Conservation (phyloP, 2,888 invertebrate genomes). For the Erynnis tages region DNA sequence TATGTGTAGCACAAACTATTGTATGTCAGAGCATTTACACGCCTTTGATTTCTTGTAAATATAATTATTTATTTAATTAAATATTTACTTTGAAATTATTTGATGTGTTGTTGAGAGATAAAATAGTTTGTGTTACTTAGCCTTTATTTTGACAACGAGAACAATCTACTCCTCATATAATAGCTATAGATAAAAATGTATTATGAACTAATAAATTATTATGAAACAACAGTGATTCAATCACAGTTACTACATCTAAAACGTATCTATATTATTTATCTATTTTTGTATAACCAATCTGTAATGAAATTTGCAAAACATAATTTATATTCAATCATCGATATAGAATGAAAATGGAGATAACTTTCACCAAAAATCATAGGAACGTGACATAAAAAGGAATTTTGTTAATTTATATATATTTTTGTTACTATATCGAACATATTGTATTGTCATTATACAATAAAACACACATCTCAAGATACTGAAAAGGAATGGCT, state of each 20-base stretch:
- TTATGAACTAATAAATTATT: conserved; percentile 42
- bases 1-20: conserved; percentile 9
- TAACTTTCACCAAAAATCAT: conserved; percentile 6
- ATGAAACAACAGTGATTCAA: conserved; percentile 59
- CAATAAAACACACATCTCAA: conserved; percentile 6
- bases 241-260: conserved; percentile 43
- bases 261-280: conserved; percentile 35
- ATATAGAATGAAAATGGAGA: neutral
- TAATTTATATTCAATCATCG: conserved; percentile 1
- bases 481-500: conserved; percentile 13
- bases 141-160: conserved; percentile 31
- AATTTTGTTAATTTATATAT: conserved; percentile 16
- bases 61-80: too few relatives aligned
- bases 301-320: conserved; percentile 12
- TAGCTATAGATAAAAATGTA: conserved; percentile 1
- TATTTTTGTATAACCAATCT: conserved; percentile 26
- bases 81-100: too few relatives aligned
- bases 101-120: too few relatives aligned
- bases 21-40: too few relatives aligned
- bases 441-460: conserved; percentile 5
- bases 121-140: conserved; percentile 15
- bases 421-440: conserved; percentile 14
- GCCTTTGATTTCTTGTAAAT: too few relatives aligned
- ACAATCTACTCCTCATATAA: conserved; percentile 29
- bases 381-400: conserved; percentile 21